Base-by-base conservation (phyloP, 2,113 vertebrate genomes). In the Dasyprocta punctata region DNA sequence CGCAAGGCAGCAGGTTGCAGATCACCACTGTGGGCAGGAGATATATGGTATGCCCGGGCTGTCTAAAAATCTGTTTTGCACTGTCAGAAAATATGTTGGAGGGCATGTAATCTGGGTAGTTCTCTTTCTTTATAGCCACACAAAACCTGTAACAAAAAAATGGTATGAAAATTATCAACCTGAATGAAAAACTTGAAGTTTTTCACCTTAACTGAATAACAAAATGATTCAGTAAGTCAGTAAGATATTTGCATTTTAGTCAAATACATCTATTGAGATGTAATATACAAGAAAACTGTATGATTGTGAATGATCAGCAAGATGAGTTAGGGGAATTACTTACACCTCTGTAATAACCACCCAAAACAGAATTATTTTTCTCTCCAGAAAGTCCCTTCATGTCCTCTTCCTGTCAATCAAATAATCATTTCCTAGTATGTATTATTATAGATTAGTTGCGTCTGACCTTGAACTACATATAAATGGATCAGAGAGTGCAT, bases 101-200 rank as follows among this genome's bases (percentile, higher is more conserved):
- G 38, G 99, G 99, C 98, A 99, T 99, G 97, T 99, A 99, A 63
- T 99, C 99, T 0, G 99, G 99, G 47, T 99, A 99, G 96, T 99
- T 99, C 86, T 99, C 99, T 94, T 99, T 99, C 98, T 99, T 99
- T 92, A 99, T 99, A 69, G 99, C 99, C 95, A 99, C 99, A 89
- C 99, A 99, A 97, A 99, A 99, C 98, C 99, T 99, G 95, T 2
- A 49, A 97, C 86, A 93, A 98, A 5, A 97, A 20, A 97, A 24
- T 12, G 1, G 4, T 0, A 14, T 54, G 52, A 98, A 92, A 33
- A 65, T 36, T 54, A 82, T 19, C 5, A 33, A 71, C 61, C 6
- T 75, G 17, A 22, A 95, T 0, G 7, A 95, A 97, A 54, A 47
- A 92, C 82, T 1, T 33, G 26, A 95, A 89, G 28, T 16, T 38